Percentiles rank a stretch among this genome's conserved stretches.
phyloP scores from a whole-genome alignment of 2,113 vertebrate genomes.

The Rhinopithecus roxellana region DNA sequence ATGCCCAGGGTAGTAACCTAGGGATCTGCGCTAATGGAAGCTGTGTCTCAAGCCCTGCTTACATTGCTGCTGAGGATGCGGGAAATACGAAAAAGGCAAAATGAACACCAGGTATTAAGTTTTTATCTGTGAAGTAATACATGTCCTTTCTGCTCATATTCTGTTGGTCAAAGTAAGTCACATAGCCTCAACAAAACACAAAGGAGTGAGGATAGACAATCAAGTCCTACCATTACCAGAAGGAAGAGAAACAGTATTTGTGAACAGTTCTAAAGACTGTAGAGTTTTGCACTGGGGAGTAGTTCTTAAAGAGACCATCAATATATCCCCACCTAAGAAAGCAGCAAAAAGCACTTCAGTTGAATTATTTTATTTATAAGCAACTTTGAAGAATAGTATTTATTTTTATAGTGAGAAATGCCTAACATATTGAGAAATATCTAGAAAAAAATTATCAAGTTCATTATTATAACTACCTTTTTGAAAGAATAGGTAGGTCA shows the following conservation, averaged over 20 bases:
- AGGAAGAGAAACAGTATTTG: neutral
- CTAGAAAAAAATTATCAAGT: neutral
- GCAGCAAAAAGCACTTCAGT: neutral
- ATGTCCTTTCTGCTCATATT: neutral
- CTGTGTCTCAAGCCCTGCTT: neutral
- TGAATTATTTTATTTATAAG: neutral
- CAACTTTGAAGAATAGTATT: neutral
- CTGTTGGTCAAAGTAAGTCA: neutral
- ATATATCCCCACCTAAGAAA: neutral
- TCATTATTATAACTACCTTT: slow-evolving; percentile 37
- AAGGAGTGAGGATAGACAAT: neutral
- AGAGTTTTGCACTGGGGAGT: neutral
- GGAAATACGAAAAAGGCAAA: neutral
- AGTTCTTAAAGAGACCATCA: neutral
- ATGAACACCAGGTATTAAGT: neutral
- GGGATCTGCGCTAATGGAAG: neutral
- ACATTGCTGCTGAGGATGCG: neutral
- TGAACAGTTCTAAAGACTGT: neutral
- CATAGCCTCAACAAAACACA: neutral
- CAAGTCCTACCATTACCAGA: neutral
- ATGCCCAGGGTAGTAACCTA: neutral
- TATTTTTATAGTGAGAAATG: slow-evolving; percentile 42
- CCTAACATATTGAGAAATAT: neutral
- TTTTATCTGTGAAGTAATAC: neutral
- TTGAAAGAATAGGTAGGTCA: slow-evolving; percentile 23